Percentiles rank a stretch among this genome's conserved stretches.
phyloP scores from a whole-genome alignment of 2,113 vertebrate species.

The Dipodomys spectabilis region DNA sequence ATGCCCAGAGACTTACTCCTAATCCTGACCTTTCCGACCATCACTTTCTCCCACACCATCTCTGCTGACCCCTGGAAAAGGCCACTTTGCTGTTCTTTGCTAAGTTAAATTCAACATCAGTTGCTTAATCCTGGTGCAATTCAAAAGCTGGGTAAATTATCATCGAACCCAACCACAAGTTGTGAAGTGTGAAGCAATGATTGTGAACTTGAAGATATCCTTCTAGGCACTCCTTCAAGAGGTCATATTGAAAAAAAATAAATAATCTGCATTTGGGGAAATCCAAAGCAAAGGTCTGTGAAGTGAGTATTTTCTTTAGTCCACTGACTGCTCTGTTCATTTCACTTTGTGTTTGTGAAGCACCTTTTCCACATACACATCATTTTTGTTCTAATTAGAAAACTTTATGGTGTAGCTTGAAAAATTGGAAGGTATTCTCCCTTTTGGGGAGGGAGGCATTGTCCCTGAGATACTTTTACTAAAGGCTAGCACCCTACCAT shows the following conservation, averaged over 20 bases:
- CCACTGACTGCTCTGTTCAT: neutral
- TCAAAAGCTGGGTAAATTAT: neutral
- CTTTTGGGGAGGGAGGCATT: neutral
- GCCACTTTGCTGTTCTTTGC: neutral
- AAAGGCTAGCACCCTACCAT: no score
- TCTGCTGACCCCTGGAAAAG: neutral
- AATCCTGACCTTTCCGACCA: fast-evolving
- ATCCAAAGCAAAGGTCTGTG: neutral
- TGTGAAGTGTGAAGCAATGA: neutral
- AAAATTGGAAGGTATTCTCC: neutral
- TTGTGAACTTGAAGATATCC: neutral
- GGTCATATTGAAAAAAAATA: neutral
- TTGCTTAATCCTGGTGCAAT: neutral
- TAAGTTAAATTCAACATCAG: neutral
- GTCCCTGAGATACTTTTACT: neutral
- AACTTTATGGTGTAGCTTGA: neutral
- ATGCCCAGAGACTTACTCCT: neutral
- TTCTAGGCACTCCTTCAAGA: neutral
- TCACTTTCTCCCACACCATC: neutral
- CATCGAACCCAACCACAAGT: neutral
- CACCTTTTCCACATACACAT: neutral
- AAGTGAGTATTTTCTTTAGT: neutral
- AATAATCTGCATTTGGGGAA: neutral
- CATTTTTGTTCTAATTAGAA: neutral
- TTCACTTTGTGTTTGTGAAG: neutral